Evolutionary conservation across 2,888 invertebrate species (phyloP).

Genomic region (Drosophila limbata): DNA sequence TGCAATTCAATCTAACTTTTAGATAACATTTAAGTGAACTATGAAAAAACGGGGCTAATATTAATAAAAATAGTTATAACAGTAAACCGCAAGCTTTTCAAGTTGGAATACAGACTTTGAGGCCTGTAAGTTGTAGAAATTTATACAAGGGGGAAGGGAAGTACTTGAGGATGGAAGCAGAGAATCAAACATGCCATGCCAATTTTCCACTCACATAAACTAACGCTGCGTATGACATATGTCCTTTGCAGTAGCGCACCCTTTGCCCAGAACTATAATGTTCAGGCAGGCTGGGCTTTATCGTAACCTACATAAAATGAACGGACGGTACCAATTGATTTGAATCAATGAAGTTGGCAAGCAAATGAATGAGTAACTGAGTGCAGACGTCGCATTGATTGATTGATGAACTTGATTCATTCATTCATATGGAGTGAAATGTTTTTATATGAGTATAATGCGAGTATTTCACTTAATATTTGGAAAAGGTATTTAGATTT

Average conservation of each 20-base stretch:
- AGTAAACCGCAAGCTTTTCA: background rate
- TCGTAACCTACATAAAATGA: background rate
- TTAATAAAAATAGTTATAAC: background rate
- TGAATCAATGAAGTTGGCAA: background rate
- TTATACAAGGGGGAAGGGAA: background rate
- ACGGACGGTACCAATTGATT: background rate
- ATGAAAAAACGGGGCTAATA: background rate
- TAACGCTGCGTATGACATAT: background rate
- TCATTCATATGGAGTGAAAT: background rate
- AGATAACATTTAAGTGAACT: too few relatives aligned
- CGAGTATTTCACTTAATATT: too few relatives aligned
- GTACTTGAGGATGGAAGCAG: background rate
- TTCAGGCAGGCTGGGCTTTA: background rate
- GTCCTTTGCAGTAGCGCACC: background rate
- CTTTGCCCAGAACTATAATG: background rate
- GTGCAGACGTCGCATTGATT: background rate
- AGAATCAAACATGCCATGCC: background rate
- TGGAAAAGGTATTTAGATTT: too few relatives aligned
- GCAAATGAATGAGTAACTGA: background rate
- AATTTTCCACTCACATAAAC: background rate
- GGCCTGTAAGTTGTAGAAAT: conserved; percentile 16
- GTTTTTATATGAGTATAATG: background rate
- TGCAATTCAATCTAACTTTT: too few relatives aligned
- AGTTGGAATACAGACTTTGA: background rate
- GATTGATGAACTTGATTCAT: background rate